These are phyloP conservation scores for Pygocentrus nattereri DNA, from an alignment of 2,797 vertebrate species.

Conservation along the genomic window DNA sequence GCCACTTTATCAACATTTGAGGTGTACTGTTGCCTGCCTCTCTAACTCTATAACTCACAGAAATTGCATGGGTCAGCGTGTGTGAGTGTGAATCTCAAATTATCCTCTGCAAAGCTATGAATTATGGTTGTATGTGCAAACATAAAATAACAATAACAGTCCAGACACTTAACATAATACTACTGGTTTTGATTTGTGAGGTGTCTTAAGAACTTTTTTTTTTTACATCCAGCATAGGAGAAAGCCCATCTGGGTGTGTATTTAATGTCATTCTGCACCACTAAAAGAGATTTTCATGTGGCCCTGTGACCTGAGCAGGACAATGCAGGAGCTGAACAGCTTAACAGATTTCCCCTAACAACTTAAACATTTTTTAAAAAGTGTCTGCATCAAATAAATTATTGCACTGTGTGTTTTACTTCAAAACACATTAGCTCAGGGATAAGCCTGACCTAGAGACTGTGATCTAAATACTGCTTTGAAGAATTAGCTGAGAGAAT, in stretches of 20 bases:
- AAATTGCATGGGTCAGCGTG: slow-evolving; percentile 59
- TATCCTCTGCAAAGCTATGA: slow-evolving; percentile 73
- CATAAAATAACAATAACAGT: slow-evolving; percentile 84
- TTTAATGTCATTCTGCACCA: slow-evolving; percentile 76
- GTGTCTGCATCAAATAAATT: slow-evolving; percentile 77
- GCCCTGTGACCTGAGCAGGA: slow-evolving; percentile 70
- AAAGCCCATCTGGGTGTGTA: slow-evolving; percentile 81
- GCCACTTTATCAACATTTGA: slow-evolving; percentile 64
- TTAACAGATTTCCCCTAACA: slow-evolving; percentile 63
- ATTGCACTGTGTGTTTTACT: slow-evolving; percentile 56
- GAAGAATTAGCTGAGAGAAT: slow-evolving; percentile 73
- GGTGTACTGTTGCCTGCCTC: neutral
- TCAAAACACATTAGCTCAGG: slow-evolving; percentile 60
- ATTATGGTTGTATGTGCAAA: slow-evolving; percentile 80
- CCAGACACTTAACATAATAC: slow-evolving; percentile 79
- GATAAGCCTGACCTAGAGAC: slow-evolving; percentile 70
- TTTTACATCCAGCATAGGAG: slow-evolving; percentile 81
- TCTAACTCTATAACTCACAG: slow-evolving; percentile 2
- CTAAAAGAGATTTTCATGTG: slow-evolving; percentile 76
- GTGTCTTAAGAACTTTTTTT: slow-evolving; percentile 75
- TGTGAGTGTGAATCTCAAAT: slow-evolving; percentile 68
- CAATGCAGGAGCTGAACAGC: slow-evolving; percentile 71
- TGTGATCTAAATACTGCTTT: slow-evolving; percentile 65
- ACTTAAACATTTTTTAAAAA: slow-evolving; percentile 76
- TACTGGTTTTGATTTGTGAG: slow-evolving; percentile 82